Conservation (phyloP, 2,797 vertebrate species). For the Lophotriccus pileatus region DNA sequence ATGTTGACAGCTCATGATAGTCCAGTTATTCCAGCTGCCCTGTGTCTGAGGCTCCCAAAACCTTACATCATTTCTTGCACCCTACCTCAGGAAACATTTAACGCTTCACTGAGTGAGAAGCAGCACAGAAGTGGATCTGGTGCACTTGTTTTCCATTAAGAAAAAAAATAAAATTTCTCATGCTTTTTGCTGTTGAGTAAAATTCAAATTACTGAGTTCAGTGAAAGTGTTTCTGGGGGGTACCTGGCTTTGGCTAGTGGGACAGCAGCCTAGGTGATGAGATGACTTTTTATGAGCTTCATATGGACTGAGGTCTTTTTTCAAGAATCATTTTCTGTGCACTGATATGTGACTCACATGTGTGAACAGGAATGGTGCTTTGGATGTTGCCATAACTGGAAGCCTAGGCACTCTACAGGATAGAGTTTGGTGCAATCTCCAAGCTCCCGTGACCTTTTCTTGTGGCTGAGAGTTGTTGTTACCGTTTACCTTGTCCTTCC, state of each 20-base stretch:
- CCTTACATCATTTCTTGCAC: not conserved
- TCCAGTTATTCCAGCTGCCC: not conserved
- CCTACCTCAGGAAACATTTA: not conserved
- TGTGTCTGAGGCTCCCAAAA: not conserved
- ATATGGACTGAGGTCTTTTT: not conserved
- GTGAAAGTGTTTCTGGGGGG: not conserved
- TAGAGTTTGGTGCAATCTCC: not conserved
- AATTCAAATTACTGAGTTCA: not conserved
- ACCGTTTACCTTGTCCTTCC: not conserved
- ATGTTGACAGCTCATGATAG: not conserved
- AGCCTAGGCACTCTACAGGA: not conserved
- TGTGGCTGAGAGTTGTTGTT: not conserved
- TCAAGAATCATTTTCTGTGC: not conserved
- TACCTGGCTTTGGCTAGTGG: not conserved
- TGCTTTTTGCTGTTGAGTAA: not conserved
- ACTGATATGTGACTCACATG: fast-evolving
- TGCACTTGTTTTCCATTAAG: not conserved
- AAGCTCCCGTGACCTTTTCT: not conserved
- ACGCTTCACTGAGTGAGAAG: not conserved
- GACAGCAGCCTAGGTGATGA: not conserved
- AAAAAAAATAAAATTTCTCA: not conserved
- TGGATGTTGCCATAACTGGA: not conserved
- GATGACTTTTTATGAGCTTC: not conserved
- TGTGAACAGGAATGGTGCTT: fast-evolving
- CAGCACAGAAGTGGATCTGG: not conserved